Conservation (phyloP, 2,888 invertebrate genomes). For the Heteromyza rotundicornis region DNA sequence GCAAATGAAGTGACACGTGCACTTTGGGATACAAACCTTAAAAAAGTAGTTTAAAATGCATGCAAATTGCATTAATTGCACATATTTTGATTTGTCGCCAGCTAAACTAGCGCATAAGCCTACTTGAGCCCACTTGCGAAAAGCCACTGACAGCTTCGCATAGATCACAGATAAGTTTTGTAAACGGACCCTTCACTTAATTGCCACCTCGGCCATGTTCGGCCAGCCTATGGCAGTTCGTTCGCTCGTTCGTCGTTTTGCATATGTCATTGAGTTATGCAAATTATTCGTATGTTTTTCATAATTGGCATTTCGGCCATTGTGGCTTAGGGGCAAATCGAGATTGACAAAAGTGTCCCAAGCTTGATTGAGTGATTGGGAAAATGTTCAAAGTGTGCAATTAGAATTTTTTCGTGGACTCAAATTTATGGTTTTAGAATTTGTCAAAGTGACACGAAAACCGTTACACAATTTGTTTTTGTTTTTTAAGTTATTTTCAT, state of each 20-base stretch:
- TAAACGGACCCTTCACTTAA: neutral
- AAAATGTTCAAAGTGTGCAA: neutral
- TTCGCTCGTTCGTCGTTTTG: no score
- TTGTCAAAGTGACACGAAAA: no score
- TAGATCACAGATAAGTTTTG: neutral
- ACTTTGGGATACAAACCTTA: no score
- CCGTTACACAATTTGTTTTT: no score
- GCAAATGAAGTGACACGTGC: no score
- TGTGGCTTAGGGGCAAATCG: neutral
- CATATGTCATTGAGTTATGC: conserved; percentile 2
- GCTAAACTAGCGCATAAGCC: neutral
- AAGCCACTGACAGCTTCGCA: neutral
- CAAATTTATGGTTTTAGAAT: no score
- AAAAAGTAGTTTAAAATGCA: no score
- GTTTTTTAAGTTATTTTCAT: no score
- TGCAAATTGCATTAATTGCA: no score
- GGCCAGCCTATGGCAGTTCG: neutral
- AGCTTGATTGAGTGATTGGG: neutral
- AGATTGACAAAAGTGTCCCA: neutral
- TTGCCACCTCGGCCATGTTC: neutral
- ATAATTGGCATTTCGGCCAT: no score
- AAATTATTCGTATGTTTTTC: no score
- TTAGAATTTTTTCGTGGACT: neutral
- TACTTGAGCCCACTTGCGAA: neutral
- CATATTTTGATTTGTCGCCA: no score